These are phyloP conservation scores for Mechanitis messenoides DNA, from an alignment of 2,888 invertebrate genomes.

Conservation along the genomic window DNA sequence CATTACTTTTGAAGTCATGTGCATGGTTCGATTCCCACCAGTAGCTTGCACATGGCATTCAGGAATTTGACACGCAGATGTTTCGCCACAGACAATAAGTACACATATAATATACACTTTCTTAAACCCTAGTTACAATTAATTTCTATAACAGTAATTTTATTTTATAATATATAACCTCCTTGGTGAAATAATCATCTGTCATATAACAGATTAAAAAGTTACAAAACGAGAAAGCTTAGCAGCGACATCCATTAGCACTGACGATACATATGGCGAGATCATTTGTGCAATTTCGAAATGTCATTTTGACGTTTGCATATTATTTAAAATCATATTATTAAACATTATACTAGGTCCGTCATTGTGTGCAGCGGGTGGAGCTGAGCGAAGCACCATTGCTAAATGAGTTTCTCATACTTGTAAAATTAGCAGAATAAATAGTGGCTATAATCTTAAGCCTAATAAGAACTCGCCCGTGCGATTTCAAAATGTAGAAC, in stretches of 20 bases:
- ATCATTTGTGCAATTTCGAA: constrained; percentile 21
- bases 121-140: too few species aligned
- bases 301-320: background rate
- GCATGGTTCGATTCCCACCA: constrained; percentile 70
- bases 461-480: too few species aligned
- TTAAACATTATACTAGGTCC: too few species aligned
- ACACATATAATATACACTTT: constrained; percentile 47
- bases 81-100: constrained; percentile 64
- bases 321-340: too few species aligned
- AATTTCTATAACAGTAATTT: too few species aligned
- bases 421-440: too few species aligned
- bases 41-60: constrained; percentile 67
- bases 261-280: constrained; percentile 16
- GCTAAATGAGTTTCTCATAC: too few species aligned
- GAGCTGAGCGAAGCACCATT: too few species aligned
- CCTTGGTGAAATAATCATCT: background rate
- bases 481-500: too few species aligned
- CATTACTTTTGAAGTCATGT: constrained; percentile 50
- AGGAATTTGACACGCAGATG: constrained; percentile 77
- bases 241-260: constrained; percentile 20
- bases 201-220: constrained; percentile 17
- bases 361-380: too few species aligned
- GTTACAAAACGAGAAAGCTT: constrained; percentile 17
- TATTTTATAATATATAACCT: background rate
- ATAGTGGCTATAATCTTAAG: too few species aligned